Evolutionary conservation across 2,888 invertebrate genomes (phyloP), one percentile per base, ranked within the genome.

Genomic region (Pristionchus mayeri): DNA sequence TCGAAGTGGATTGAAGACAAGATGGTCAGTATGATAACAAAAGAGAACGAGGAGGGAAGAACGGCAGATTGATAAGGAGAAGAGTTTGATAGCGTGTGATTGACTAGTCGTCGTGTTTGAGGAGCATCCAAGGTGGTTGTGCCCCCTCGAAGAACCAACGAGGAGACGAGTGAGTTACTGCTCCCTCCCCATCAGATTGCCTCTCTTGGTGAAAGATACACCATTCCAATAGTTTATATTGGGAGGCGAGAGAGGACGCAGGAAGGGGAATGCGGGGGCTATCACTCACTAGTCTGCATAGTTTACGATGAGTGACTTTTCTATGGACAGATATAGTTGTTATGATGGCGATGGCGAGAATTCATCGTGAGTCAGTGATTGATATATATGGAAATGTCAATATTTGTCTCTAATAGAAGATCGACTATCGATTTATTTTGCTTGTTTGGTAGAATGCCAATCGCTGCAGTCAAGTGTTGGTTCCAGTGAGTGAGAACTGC

Each of bases 31-130:
- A 37, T 57, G 57, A 30, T 40, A 40, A 27, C 48, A 80, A 37
- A 54, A 52, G 52, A 54, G 44, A 48, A 75, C 40, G 75, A 75
- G 75, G 48, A 48, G 54, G 44, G 54, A 57, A 63, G 63, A 63
- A 63, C 63, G 63, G 63, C 63, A 63, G 34, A 34, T 30, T 63
- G 63, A 63, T 63, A 63, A 63, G 63, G 6, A n/a, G n/a, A 30
- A 16, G 60, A 34, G 63, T 63, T 63, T 63, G 63, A 34, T 63
- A 63, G 63, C 63, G 63, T 34, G 30, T 63, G 63, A 63, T 63
- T 30, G 63, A 63, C 63, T 63, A 63, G 63, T 63, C 63, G 1
- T 18, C 21, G 34, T 63, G 34, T 63, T 63, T 34, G 34, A 27
- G 18, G 34, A 63, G 63, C 34, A 34, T 34, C 63, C 27, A 30